Conservation (phyloP, 2,113 vertebrate genomes). For the Machaerirhynchus nigripectus region DNA sequence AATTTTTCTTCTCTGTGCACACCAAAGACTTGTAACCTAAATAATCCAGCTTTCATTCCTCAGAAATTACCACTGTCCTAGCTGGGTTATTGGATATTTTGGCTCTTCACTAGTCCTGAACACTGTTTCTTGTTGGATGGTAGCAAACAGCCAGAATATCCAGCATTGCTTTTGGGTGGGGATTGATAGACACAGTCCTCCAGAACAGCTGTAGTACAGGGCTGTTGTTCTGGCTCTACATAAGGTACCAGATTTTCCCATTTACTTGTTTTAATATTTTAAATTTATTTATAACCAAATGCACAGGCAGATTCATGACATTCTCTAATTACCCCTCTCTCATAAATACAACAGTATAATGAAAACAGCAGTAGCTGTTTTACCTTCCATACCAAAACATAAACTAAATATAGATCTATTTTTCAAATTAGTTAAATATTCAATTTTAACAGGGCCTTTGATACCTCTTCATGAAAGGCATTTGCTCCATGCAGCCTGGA, state of each 20-base stretch:
- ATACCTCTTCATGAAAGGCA: background rate
- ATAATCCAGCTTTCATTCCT: background rate
- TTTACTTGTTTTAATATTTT: background rate
- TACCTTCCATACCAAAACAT: background rate
- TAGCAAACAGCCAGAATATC: background rate
- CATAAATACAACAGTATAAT: background rate
- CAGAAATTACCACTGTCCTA: background rate
- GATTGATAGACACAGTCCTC: background rate
- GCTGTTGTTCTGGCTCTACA: background rate
- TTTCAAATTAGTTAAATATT: conserved; percentile 20
- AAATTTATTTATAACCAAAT: background rate
- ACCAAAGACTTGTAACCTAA: background rate
- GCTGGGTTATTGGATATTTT: background rate
- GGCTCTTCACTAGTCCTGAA: background rate
- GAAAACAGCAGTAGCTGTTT: background rate
- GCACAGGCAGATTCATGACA: background rate
- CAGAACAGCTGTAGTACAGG: background rate
- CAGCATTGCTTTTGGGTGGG: background rate
- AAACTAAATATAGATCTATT: background rate
- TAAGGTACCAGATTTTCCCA: background rate
- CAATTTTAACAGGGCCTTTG: background rate
- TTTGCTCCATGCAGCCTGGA: background rate
- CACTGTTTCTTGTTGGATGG: background rate
- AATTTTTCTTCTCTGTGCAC: background rate
- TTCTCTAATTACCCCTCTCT: background rate